Evolutionary conservation across 2,888 invertebrate species (phyloP), one percentile per base, ranked within the genome.

Genomic region (Orthosia cruda): DNA sequence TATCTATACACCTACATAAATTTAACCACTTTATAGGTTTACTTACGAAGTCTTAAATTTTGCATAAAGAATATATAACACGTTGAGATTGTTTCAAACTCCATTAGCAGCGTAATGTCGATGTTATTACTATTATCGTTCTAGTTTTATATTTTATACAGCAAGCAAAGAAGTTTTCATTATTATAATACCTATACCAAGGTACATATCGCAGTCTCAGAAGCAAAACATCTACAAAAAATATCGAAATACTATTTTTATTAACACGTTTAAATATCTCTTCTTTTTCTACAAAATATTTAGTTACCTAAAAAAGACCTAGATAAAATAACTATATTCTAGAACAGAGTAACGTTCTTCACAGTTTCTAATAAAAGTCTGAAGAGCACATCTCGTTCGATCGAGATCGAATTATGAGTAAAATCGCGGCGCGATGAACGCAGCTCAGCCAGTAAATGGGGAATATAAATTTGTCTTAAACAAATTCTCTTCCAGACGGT

Each of bases 391-490:
- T 80, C 84, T 81, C 83, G 84, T 87, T 86, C 84, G 85, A 87
- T 84, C 62, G 79, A 86, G 87, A 91, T 91, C 89, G 86, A 91
- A 92, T 93, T 92, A 92, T 90, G 89, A 91, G 87, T 85, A 87
- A 89, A 92, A 91, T 91, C 89, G 89, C 88, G 83, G 86, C 86
- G 78, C 85, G 84, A 81, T 82, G 78, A 89, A 83, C 87, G 88
- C 89, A 89, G 89, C 89, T 91, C 90, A 91, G 83, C 89, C 92
- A 90, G 90, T 91, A 93, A 93, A 93, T 92, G 91, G 91, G 90
- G 90, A 91, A 93, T 93, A 92, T 91, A 92, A 92, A 93, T 93
- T 93, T 91, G 89, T 89, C 92, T 90, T 90, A 90, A 92, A 92
- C 91, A 92, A 93, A 93, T 93, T 93, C 89, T 89, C 89, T 87